Evolutionary conservation across 2,888 invertebrate species (phyloP), one percentile per base, ranked within the genome.

Genomic region (Ptychoptera albimana): DNA sequence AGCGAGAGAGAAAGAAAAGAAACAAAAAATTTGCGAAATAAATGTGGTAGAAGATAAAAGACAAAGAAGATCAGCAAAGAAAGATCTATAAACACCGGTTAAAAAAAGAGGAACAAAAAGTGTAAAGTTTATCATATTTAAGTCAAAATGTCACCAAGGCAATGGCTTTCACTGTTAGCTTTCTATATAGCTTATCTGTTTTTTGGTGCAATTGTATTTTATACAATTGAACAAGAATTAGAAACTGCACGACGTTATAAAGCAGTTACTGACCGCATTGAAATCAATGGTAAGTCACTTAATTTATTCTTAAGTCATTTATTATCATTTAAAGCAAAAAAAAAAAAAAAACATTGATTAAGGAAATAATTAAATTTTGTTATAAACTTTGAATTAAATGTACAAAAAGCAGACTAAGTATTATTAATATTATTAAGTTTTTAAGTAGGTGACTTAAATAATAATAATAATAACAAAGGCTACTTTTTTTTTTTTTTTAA

Each of bases 131-230:
- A 12, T 40, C 12, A 14, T 38, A 37, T 39, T 23, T 34, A 35
- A 10, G 12, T 36, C 64, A 74, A 73, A 71, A 85, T 85, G 84
- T 80, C 82, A 61, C 81, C 80, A 60, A 82, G 77, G 71, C 81
- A 85, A 68, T 76, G 83, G 73, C 71, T 82, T 50, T 77, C 79
- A 52, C 71, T 85, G 66, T 69, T 83, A 53, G 71, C 79, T 53
- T 72, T 84, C 54, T 85, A 84, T 58, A 72, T 84, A 47, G 73
- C 77, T 47, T 86, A 86, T 59, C 66, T 86, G 51, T 67, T 86
- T 54, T 73, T 88, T 47, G 89, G 88, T 9, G 87, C 88, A n/a
- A 79, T 77, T 50, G 80, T 88, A 53, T 89, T 87, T 63, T 83
- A 84, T 66, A 76, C 79, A 57, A 79, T 87, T 53, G 87, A 89